A percentile compares a stretch with the other conserved stretches of the same genome.
These are phyloP conservation scores for Phalacrocorax brasilianus DNA, from an alignment of 2,113 vertebrate genomes.

Conservation along the genomic window DNA sequence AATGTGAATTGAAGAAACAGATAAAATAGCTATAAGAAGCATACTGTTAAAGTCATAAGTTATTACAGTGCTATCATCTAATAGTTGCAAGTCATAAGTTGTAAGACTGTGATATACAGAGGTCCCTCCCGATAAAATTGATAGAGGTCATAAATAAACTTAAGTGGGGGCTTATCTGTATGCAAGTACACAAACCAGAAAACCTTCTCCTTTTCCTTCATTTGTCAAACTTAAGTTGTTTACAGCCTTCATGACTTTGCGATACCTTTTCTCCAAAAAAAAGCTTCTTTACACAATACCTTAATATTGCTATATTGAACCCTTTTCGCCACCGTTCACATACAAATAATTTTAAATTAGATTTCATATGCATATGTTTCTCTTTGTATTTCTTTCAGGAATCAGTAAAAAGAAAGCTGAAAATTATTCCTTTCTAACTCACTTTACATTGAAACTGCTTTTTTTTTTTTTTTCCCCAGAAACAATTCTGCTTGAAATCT, in stretches of 20 bases:
- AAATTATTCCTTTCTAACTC: conserved; percentile 35
- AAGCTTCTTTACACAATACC: not conserved
- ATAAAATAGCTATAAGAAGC: not conserved
- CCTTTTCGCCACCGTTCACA: not conserved
- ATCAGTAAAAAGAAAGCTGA: not conserved
- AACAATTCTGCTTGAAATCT: conserved; percentile 51
- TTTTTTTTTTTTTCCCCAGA: not conserved
- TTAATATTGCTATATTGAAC: not conserved
- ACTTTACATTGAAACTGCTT: conserved; percentile 38
- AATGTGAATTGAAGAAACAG: not conserved
- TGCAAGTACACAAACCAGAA: not conserved
- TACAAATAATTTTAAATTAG: not conserved
- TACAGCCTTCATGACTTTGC: not conserved
- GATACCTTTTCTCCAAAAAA: not conserved
- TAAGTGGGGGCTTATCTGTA: not conserved
- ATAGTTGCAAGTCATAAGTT: not conserved
- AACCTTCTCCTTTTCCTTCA: not conserved
- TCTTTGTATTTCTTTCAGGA: not conserved
- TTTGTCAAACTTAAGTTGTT: not conserved
- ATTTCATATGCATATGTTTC: not conserved
- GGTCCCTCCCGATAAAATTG: not conserved
- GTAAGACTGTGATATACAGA: not conserved
- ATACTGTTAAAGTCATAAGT: not conserved
- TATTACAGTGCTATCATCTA: not conserved
- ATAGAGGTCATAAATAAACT: not conserved